Base-by-base conservation (phyloP, 2,888 invertebrate genomes). In the Parapristionchus giblindavisi region DNA sequence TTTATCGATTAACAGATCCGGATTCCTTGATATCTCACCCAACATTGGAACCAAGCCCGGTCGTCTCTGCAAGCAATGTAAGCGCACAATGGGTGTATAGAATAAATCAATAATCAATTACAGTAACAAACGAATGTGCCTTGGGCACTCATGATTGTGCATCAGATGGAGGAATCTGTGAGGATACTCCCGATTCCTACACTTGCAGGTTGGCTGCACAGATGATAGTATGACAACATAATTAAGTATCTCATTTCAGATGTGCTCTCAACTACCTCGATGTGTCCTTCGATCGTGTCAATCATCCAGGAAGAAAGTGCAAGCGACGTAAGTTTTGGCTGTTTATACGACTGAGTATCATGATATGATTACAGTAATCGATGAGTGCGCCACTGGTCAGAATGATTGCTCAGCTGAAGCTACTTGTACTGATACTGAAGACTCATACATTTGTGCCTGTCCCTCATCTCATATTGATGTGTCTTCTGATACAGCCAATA, bases 361-460 rank as follows among this genome's bases (percentile, higher is more conserved):
- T 48, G 48, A 14, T 21, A 14, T 48, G 21, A 5, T 68, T 89
- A 76, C 89, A 92, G 95, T 96, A 90, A 95, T 95, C 87, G 92
- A 96, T 88, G 96, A 96, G 88, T 96, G 96, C 85, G 87, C 90
- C 32, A 84, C 83, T 14, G 87, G 87, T 4, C 87, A 85, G 76
- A 85, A 87, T 65, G 87, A 87, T 75, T 87, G 87, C 75, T 84
- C 85, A 11, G 75, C 80, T n/a, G 83, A 85, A 63, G 88, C 85
- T 2, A 78, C 78, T 29, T 88, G 88, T 77, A 85, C 83, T 6
- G 88, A 88, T 78, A 88, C 88, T 3, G 84, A 85, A 24, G 82
- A 85, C 72, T 73, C 73, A 24, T 88, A 85, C 80, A 80, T 81
- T n/a, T 88, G 88, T 76, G 79, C 81, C 34, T 88, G 88, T 72